phyloP scores from a whole-genome alignment of 1,140 invertebrate genomes.

The fruit fly (Drosophila melanogaster) region DNA sequence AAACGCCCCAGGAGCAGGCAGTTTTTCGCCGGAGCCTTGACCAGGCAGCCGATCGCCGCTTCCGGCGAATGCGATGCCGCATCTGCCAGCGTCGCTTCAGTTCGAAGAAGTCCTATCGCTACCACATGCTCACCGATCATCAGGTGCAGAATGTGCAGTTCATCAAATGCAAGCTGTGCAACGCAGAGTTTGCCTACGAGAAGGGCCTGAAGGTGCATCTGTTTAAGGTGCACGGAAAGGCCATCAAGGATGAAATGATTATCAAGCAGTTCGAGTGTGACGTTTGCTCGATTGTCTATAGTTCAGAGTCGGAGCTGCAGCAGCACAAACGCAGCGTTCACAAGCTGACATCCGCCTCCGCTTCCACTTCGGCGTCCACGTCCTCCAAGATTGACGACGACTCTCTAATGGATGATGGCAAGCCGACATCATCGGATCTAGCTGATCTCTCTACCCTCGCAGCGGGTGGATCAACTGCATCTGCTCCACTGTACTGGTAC shows the following conservation, averaged over 20 bases:
- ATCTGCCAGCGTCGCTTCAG: slow-evolving; percentile 82
- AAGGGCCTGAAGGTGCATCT: slow-evolving; percentile 84
- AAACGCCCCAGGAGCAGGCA: slow-evolving; percentile 68
- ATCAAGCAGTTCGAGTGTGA: slow-evolving; percentile 83
- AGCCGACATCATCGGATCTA: slow-evolving; percentile 18
- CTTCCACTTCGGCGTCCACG: slow-evolving; percentile 12
- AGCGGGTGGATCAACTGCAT: not conserved
- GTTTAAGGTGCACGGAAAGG: slow-evolving; percentile 80
- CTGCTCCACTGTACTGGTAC: slow-evolving; percentile 75
- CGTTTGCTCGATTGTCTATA: slow-evolving; percentile 82
- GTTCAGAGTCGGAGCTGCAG: slow-evolving; percentile 67
- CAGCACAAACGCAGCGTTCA: slow-evolving; percentile 73
- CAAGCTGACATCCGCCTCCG: slow-evolving; percentile 27
- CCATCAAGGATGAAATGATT: slow-evolving; percentile 79
- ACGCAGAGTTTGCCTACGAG: slow-evolving; percentile 83
- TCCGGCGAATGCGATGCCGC: slow-evolving; percentile 81
- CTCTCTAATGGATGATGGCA: slow-evolving; percentile 2
- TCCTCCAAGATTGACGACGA: slow-evolving; percentile 29
- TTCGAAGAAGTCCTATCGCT: slow-evolving; percentile 82
- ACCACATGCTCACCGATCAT: slow-evolving; percentile 83
- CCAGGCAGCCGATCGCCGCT: slow-evolving; percentile 78
- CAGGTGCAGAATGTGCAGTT: slow-evolving; percentile 84
- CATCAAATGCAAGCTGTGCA: slow-evolving; percentile 82
- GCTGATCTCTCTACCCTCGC: slow-evolving; percentile 18
- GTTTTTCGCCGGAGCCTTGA: slow-evolving; percentile 72